phyloP scores from a whole-genome alignment of 2,113 vertebrate genomes.

The Ramphastos sulfuratus region DNA sequence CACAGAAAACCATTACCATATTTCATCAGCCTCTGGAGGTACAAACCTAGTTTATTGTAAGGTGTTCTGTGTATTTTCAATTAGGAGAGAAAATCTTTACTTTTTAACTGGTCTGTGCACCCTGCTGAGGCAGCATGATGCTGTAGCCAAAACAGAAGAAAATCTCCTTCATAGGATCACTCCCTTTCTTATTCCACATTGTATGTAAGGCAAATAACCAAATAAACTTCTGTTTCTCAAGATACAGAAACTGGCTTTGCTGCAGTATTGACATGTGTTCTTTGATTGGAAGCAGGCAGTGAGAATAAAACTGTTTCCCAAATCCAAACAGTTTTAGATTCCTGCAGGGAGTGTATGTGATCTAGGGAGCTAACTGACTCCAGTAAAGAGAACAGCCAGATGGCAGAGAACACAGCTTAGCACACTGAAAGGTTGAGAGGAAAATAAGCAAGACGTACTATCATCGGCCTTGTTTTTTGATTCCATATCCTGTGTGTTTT shows the following conservation, averaged over 20 bases:
- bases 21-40: background rate
- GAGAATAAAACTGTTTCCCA: background rate
- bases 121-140: background rate
- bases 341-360: background rate
- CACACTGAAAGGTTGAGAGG: background rate
- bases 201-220: background rate
- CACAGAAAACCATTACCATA: background rate
- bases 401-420: background rate
- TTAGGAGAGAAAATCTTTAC: conserved; percentile 6
- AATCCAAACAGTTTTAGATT: background rate
- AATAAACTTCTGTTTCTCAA: background rate
- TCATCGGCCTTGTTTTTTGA: background rate
- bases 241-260: background rate
- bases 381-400: background rate
- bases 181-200: background rate
- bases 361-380: background rate
- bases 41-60: background rate
- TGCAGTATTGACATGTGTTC: background rate
- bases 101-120: background rate
- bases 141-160: background rate
- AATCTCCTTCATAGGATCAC: background rate
- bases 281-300: background rate
- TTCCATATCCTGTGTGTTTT: background rate
- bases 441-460: background rate
- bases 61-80: background rate